Conservation (phyloP, 2,113 vertebrate genomes). For the Rhea pennata region DNA sequence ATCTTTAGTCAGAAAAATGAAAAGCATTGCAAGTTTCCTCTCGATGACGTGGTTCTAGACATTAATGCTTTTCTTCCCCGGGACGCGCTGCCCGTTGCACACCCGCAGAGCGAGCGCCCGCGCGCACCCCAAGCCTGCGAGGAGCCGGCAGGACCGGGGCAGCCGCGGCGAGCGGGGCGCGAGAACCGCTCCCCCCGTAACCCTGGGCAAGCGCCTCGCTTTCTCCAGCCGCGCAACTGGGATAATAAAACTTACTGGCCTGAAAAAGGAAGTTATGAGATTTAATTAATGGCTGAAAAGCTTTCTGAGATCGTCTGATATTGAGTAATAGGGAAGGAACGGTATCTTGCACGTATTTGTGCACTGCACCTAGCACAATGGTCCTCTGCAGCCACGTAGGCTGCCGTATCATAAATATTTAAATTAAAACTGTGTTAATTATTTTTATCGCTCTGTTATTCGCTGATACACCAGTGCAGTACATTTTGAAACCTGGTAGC, state of each 20-base stretch:
- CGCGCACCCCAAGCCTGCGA: not conserved
- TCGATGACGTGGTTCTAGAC: not conserved
- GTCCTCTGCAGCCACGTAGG: not conserved
- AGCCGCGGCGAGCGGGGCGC: not conserved
- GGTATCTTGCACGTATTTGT: slow-evolving; percentile 36
- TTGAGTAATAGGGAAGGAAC: slow-evolving; percentile 42
- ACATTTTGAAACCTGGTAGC: slow-evolving; percentile 10
- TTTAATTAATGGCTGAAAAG: slow-evolving; percentile 69
- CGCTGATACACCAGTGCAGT: slow-evolving; percentile 48
- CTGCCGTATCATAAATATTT: slow-evolving; percentile 68
- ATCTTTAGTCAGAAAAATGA: not conserved
- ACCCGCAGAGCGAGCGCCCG: not conserved
- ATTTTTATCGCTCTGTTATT: slow-evolving; percentile 63
- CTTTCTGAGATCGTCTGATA: slow-evolving; percentile 43
- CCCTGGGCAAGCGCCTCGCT: slow-evolving; percentile 20
- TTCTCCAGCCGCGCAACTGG: slow-evolving; percentile 17
- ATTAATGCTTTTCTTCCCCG: not conserved
- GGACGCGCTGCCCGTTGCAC: slow-evolving; percentile 50
- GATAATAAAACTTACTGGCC: slow-evolving; percentile 65
- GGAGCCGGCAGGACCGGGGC: not conserved
- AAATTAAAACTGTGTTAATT: slow-evolving; percentile 65
- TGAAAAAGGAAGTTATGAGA: slow-evolving; percentile 65
- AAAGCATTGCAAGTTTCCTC: not conserved
- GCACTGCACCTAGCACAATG: slow-evolving; percentile 53
- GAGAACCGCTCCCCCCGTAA: slow-evolving; percentile 9